Percentiles rank a stretch among this genome's conserved stretches.
These are phyloP conservation scores for Catocala nupta DNA, from an alignment of 2,888 invertebrate genomes.

Conservation along the genomic window DNA sequence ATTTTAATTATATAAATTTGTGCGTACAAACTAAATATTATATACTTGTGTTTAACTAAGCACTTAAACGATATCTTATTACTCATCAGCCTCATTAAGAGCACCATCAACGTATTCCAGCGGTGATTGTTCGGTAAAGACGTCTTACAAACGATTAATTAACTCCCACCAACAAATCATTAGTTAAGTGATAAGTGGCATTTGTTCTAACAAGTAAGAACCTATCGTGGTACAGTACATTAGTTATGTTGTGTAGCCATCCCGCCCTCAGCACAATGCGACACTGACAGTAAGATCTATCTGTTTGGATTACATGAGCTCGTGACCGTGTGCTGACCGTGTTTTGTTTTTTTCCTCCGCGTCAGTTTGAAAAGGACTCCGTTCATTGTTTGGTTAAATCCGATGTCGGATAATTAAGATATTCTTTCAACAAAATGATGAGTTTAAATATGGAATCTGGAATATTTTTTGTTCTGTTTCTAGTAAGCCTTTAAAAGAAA, in stretches of 20 bases:
- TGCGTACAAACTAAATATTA: too few relatives aligned
- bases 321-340: conserved; percentile 65
- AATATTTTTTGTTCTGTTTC: neutral
- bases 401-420: conserved; percentile 39
- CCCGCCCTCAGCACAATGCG: conserved; percentile 56
- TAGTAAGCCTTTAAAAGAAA: neutral
- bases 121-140: conserved; percentile 17
- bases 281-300: conserved; percentile 70
- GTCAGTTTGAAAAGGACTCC: conserved; percentile 46
- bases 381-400: conserved; percentile 52
- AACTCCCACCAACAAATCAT: conserved; percentile 45
- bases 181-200: conserved; percentile 50
- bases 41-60: too few relatives aligned
- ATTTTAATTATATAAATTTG: too few relatives aligned
- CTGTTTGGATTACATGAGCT: conserved; percentile 77
- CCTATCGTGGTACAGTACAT: conserved; percentile 25
- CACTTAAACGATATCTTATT: neutral
- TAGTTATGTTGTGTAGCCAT: conserved; percentile 45
- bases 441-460: conserved; percentile 24
- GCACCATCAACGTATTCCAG: conserved; percentile 7
- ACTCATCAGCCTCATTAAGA: conserved; percentile 7
- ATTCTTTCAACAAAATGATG: conserved; percentile 36
- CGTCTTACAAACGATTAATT: conserved; percentile 46
- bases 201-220: conserved; percentile 31
- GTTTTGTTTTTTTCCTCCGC: conserved; percentile 64